Base-by-base conservation (phyloP, 2,113 vertebrate species). In the Oncorhynchus tshawytscha region DNA sequence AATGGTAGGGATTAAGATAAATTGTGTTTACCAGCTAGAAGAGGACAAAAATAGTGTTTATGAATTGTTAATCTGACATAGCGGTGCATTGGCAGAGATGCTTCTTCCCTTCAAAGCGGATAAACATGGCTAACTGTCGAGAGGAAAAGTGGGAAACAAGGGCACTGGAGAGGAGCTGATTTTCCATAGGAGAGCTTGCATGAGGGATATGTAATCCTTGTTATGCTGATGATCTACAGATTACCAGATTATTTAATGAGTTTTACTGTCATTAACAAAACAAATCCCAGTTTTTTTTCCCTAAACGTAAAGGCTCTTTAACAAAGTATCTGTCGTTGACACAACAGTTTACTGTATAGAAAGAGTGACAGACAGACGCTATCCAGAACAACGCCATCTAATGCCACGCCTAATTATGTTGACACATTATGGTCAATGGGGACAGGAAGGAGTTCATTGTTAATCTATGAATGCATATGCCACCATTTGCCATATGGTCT, bases 1-100 rank as follows among this genome's bases (percentile, higher is more conserved):
- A 87, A 88, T 88, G 72, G 39, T 49, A 75, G 51, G 82, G 83
- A 91, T 91, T 88, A 83, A 88, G 89, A 92, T 91, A 79, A 91
- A 92, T 88, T 81, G 84, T 90, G 84, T 91, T 90, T 90, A 90
- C 83, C 64, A 78, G 79, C 60, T 48, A 3, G 74, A 60, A 68
- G 49, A 84, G 67, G 79, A 62, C 3, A 67, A 78, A 82, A 75
- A 69, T 64, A 74, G 72, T 62, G 74, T 72, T 82, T 82, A 75
- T 82, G 81, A 78, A 62, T 73, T 71, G 72, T 78, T 83, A 78
- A 71, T 81, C 49, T 89, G 82, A 85, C 22, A 71, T 48, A 49
- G 71, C 69, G 67, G 57, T 31, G 57, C 67, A 73, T 59, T 72
- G 73, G 72, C 67, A 80, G 45, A 76, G 76, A 75, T 71, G 72